Base-by-base conservation (phyloP, 2,888 invertebrate species). In the Protophormia terraenovae region DNA sequence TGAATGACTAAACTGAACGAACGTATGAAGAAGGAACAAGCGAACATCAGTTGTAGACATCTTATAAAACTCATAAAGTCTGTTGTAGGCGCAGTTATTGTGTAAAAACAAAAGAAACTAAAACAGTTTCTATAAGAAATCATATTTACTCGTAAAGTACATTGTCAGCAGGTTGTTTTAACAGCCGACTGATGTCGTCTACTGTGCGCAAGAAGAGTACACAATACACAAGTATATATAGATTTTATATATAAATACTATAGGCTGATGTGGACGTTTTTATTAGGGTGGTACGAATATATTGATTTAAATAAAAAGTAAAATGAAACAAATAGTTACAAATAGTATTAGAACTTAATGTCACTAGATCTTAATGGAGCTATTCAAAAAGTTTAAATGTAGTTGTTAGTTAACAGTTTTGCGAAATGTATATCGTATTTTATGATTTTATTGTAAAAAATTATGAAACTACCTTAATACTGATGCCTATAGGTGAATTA, bases 11-110 rank as follows among this genome's bases (percentile, higher is more conserved):
- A 50, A 64, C 58, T 58, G 27, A 67, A 19, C 27, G 32, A 75
- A 50, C 53, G 53, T 41, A 66, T 27, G 55, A 53, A n/a, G n/a
- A n/a, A 73, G 50, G 32, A 60, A 19, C 64, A 47, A 73, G 58
- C 55, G 53, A 64, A 53, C 71, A 71, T 66, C 79, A 72, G 79
- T 67, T 78, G 80, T 83, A 71, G 79, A 80, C 79, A 80, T 76
- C 79, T 76, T 83, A n/a, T n/a, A 45, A 72, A 75, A 78, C 81
- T 82, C 78, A 86, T 87, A 84, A 73, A 83, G 67, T 84, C n/a
- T 81, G 80, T 80, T 86, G 78, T 82, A 76, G 79, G 80, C 69
- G 29, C 67, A 86, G 66, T 75, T 66, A 60, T 72, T 80, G 71
- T 71, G 60, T 69, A 69, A 67, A 69, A 73, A 66, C 64, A 76